Conservation (phyloP, 2,113 vertebrate genomes). For the Alexandromys fortis region DNA sequence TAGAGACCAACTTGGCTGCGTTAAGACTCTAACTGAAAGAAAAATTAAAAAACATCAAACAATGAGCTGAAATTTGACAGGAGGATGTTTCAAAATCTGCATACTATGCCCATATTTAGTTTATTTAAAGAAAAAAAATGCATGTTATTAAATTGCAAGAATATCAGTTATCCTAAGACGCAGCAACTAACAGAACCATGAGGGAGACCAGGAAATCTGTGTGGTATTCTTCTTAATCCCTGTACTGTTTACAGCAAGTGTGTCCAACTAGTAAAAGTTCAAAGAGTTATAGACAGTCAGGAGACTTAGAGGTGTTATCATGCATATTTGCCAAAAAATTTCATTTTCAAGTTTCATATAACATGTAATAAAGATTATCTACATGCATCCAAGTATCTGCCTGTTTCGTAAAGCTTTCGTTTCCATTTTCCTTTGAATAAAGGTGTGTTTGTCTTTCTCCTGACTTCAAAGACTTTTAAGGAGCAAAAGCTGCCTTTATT, state of each 20-base stretch:
- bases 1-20: no score
- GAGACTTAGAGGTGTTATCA: neutral
- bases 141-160: neutral
- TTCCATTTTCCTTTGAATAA: conserved; percentile 66
- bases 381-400: neutral
- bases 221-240: neutral
- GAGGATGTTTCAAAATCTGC: conserved; percentile 72
- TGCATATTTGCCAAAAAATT: neutral
- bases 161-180: no score
- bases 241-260: neutral
- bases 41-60: conserved; percentile 50
- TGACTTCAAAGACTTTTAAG: neutral
- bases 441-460: conserved; percentile 63
- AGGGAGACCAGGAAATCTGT: neutral
- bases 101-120: neutral
- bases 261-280: neutral
- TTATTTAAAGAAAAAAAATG: neutral
- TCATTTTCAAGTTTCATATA: neutral
- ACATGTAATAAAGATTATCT: neutral
- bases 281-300: neutral
- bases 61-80: conserved; percentile 75
- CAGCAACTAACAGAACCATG: neutral
- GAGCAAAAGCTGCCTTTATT: neutral
- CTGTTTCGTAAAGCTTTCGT: conserved; percentile 59
- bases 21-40: neutral